A percentile compares a stretch with the other conserved stretches of the same genome.
phyloP scores from a whole-genome alignment of 2,113 vertebrate species.

The Trichechus manatus region DNA sequence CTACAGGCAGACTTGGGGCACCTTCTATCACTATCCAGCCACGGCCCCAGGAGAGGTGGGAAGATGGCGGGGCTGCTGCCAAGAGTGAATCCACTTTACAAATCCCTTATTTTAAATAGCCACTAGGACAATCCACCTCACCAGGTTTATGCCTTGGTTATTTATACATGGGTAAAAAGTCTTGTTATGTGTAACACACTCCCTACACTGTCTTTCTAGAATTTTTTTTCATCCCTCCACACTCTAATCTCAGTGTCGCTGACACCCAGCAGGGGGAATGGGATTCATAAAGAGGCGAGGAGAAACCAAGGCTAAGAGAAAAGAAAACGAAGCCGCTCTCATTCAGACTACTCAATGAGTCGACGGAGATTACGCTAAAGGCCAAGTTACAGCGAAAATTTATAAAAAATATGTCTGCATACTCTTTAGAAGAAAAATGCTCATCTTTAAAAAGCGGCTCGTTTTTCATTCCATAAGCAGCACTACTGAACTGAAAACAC shows the following conservation, averaged over 20 bases:
- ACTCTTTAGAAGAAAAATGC: not conserved
- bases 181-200: fast-evolving
- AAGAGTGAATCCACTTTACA: fast-evolving
- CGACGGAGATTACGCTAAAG: not conserved
- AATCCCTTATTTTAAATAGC: not conserved
- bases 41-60: fast-evolving
- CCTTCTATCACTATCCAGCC: fast-evolving
- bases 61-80: not conserved
- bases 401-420: not conserved
- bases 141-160: fast-evolving
- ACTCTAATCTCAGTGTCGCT: fast-evolving
- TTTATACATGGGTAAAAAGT: fast-evolving
- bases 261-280: fast-evolving
- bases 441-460: too few species aligned
- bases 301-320: not conserved
- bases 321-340: not conserved
- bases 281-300: not conserved
- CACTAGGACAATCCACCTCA: not conserved
- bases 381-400: too few species aligned
- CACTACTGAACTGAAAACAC: too few species aligned
- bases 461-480: too few species aligned
- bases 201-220: not conserved
- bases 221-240: fast-evolving
- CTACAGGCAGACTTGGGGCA: not conserved
- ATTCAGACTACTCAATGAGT: too few species aligned